Conservation (phyloP, 2,888 invertebrate species). For the Sesia bembeciformis region DNA sequence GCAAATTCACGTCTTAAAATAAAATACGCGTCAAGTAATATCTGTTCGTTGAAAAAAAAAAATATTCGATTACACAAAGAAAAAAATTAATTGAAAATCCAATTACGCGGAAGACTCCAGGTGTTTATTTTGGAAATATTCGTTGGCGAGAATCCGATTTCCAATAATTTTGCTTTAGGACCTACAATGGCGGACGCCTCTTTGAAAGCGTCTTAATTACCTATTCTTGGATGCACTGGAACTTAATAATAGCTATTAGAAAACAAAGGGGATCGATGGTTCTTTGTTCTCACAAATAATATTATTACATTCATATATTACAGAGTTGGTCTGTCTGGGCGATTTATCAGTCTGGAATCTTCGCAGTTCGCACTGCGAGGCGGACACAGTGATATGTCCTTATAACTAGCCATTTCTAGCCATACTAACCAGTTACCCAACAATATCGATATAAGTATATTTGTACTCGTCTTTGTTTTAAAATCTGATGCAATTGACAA, state of each 20-base stretch:
- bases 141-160: constrained; percentile 29
- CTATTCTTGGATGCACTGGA: constrained; percentile 32
- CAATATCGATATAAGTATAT: too few species aligned
- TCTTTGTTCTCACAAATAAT: constrained; percentile 4
- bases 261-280: constrained; percentile 42
- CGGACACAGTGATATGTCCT: neutral
- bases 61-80: neutral
- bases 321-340: neutral
- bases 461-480: too few species aligned
- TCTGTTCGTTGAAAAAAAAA: too few species aligned
- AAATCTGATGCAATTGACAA: too few species aligned
- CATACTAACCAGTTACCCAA: too few species aligned
- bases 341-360: neutral
- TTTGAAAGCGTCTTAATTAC: constrained; percentile 36
- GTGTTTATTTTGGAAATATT: constrained; percentile 10
- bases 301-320: constrained; percentile 1
- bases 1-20: too few species aligned
- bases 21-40: too few species aligned
- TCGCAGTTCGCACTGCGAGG: neutral
- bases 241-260: constrained; percentile 27
- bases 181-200: constrained; percentile 8
- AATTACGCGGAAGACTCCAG: constrained; percentile 3
- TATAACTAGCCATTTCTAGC: too few species aligned
- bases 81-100: constrained; percentile 6
- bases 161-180: constrained; percentile 16